These are phyloP conservation scores for Hucho hucho DNA, from an alignment of 2,113 vertebrate species.

Conservation along the genomic window DNA sequence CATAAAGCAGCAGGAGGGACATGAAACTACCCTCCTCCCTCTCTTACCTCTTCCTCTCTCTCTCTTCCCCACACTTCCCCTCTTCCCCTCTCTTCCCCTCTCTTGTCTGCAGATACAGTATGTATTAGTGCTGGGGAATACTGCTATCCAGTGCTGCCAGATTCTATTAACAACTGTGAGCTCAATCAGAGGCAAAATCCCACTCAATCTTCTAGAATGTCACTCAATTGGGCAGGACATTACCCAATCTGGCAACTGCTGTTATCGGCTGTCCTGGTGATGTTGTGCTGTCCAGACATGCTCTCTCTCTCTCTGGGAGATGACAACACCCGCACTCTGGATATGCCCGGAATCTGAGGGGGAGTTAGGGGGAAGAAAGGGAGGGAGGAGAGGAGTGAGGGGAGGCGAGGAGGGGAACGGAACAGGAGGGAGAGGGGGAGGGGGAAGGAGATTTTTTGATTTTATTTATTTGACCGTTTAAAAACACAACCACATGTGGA, in stretches of 20 bases:
- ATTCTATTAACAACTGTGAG: no score
- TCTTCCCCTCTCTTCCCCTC: background rate
- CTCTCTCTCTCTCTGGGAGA: conserved; percentile 22
- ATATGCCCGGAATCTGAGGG: conserved; percentile 66
- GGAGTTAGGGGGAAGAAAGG: conserved; percentile 26
- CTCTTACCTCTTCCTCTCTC: background rate
- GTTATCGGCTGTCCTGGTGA: conserved; percentile 21
- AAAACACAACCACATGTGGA: no score
- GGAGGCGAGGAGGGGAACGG: no score
- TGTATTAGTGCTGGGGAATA: no score
- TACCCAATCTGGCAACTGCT: conserved; percentile 21
- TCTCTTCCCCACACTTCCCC: background rate
- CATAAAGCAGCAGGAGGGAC: conserved; percentile 64
- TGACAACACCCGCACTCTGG: conserved; percentile 44
- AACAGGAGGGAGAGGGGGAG: no score
- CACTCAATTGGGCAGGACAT: background rate
- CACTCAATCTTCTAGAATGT: no score
- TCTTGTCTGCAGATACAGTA: background rate
- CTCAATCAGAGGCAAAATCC: no score
- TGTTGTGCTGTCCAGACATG: conserved; percentile 45
- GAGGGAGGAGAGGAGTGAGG: no score
- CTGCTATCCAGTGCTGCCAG: no score
- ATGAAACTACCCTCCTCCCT: conserved; percentile 45
- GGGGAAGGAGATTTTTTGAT: no score
- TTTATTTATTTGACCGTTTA: no score